phyloP scores from a whole-genome alignment of 2,797 vertebrate species.

The Trachops cirrhosus region DNA sequence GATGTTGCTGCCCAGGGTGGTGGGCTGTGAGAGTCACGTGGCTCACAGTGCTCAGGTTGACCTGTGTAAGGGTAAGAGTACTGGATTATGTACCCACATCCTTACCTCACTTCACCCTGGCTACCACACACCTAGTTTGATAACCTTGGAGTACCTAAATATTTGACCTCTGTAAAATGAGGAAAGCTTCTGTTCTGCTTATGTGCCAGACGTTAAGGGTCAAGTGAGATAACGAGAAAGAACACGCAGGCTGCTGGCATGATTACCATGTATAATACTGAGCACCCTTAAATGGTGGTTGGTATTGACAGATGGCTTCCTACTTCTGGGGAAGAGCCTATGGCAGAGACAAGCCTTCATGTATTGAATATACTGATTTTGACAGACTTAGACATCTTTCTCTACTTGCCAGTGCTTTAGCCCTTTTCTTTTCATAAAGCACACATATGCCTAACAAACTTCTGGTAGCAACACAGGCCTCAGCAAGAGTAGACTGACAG shows the following conservation, averaged over 20 bases:
- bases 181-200: neutral
- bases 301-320: neutral
- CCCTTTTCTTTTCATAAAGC: neutral
- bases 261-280: no score
- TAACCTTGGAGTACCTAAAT: neutral
- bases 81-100: neutral
- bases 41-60: neutral
- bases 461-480: neutral
- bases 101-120: neutral
- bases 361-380: neutral
- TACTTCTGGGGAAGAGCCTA: neutral
- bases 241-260: neutral
- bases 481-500: neutral
- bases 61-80: neutral
- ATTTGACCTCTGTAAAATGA: neutral
- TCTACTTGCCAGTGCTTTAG: neutral
- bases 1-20: accelerated
- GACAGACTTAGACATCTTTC: neutral
- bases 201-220: neutral
- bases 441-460: neutral
- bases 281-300: neutral
- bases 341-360: neutral
- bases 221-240: accelerated
- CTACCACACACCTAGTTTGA: neutral
- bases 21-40: neutral